Evolutionary conservation across 1,140 invertebrate genomes (phyloP).

Genomic region (Drosophila watanabei): DNA sequence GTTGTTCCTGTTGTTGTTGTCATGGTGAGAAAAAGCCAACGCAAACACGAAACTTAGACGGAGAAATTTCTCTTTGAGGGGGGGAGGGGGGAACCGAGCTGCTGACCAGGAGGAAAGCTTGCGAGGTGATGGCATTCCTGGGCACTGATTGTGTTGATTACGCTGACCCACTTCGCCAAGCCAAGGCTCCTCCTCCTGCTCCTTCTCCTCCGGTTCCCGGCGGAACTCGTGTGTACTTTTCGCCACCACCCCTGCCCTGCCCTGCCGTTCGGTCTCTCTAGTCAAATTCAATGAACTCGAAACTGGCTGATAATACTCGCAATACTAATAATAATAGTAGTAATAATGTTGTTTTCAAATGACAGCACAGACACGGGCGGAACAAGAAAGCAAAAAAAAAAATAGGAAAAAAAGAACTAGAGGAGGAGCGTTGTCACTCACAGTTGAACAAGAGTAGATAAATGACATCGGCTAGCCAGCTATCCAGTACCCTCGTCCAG

Average conservation of each 20-base stretch:
- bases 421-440: constrained; percentile 41
- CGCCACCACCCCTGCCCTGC: constrained; percentile 9
- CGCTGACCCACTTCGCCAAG: constrained; percentile 76
- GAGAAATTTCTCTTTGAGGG: constrained; percentile 25
- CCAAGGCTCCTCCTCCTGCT: constrained; percentile 58
- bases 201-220: constrained; percentile 23
- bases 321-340: constrained; percentile 80
- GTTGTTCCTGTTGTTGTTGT: constrained; percentile 67
- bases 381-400: constrained; percentile 12
- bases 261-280: constrained; percentile 12
- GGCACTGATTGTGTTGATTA: constrained; percentile 82
- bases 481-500: constrained; percentile 2
- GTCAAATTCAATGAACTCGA: constrained; percentile 83
- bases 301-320: constrained; percentile 79
- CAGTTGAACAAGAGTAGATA: constrained; percentile 42
- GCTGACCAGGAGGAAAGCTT: constrained; percentile 14
- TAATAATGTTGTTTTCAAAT: constrained; percentile 80
- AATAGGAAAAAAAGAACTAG: constrained; percentile 4
- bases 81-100: constrained; percentile 14
- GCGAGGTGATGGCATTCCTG: constrained; percentile 55
- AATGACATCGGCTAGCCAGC: constrained; percentile 30
- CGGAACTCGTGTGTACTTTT: constrained; percentile 43
- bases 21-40: constrained; percentile 76
- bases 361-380: constrained; percentile 52
- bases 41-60: constrained; percentile 65